Conservation (phyloP, 2,113 vertebrate genomes). For the Oreochromis tanganicae region DNA sequence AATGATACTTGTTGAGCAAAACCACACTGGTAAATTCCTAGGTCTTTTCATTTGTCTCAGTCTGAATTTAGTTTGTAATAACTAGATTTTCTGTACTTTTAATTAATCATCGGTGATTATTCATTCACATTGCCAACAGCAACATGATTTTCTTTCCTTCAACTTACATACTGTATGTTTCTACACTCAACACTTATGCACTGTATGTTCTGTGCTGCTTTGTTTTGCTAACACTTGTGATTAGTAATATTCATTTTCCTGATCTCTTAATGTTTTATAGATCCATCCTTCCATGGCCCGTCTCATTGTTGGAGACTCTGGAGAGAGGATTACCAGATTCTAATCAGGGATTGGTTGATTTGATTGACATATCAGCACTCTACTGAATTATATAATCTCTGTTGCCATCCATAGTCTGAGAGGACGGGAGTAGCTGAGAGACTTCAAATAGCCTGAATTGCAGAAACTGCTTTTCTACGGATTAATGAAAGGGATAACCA, state of each 20-base stretch:
- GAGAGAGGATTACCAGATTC: slow-evolving; percentile 71
- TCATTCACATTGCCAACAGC: not conserved
- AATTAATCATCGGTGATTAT: not conserved
- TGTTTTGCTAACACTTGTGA: not conserved
- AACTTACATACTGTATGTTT: not conserved
- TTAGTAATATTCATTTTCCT: not conserved
- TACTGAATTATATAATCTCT: slow-evolving; percentile 54
- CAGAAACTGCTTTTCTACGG: slow-evolving; percentile 54
- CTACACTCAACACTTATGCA: not conserved
- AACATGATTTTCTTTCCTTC: not conserved
- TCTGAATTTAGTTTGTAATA: not conserved
- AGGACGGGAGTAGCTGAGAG: not conserved
- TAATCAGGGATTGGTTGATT: slow-evolving; percentile 57
- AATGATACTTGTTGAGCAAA: not conserved
- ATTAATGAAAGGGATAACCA: slow-evolving; percentile 65
- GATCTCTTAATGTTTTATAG: slow-evolving; percentile 44
- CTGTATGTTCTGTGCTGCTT: not conserved
- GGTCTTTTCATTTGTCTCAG: not conserved
- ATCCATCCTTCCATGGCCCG: slow-evolving; percentile 74
- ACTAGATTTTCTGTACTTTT: not conserved
- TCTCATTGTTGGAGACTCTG: slow-evolving; percentile 74
- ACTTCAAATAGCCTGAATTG: slow-evolving; percentile 47
- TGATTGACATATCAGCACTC: slow-evolving; percentile 30
- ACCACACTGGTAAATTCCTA: not conserved
- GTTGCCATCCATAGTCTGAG: slow-evolving; percentile 17